A percentile compares a stretch with the other conserved stretches of the same genome.
phyloP scores from a whole-genome alignment of 2,888 invertebrate genomes.

The Amorpha juglandis region DNA sequence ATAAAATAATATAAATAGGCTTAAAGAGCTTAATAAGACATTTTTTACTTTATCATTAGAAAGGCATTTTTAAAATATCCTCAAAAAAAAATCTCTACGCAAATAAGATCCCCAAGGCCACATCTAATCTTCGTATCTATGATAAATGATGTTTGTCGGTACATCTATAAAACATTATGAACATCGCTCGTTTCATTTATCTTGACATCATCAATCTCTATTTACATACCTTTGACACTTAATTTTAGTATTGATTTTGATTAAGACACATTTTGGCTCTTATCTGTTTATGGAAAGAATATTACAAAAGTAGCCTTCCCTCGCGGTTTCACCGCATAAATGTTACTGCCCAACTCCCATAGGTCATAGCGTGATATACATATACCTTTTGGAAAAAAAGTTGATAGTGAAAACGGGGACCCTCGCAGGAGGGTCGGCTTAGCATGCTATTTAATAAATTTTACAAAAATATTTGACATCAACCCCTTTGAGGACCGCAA shows the following conservation, averaged over 20 bases:
- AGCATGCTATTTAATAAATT: too few relatives aligned
- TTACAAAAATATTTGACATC: too few relatives aligned
- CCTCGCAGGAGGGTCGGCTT: too few relatives aligned
- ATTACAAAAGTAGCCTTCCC: too few relatives aligned
- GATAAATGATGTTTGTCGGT: not conserved
- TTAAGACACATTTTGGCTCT: not conserved
- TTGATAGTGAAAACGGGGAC: too few relatives aligned
- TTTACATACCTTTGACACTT: not conserved
- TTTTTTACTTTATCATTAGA: not conserved
- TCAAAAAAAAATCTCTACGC: not conserved
- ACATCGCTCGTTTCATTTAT: not conserved
- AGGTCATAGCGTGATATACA: too few relatives aligned
- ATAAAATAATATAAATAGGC: too few relatives aligned
- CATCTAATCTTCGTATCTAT: not conserved
- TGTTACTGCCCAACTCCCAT: too few relatives aligned
- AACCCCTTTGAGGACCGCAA: too few relatives aligned
- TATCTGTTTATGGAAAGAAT: not conserved
- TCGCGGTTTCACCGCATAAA: too few relatives aligned
- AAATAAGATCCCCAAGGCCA: not conserved
- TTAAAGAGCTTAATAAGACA: not conserved
- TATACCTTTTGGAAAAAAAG: too few relatives aligned
- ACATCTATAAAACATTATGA: slow-evolving; percentile 1
- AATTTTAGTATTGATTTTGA: not conserved
- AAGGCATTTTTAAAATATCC: not conserved
- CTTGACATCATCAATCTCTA: not conserved